Base-by-base conservation (phyloP, 2,113 vertebrate species). In the Centrocercus urophasianus region DNA sequence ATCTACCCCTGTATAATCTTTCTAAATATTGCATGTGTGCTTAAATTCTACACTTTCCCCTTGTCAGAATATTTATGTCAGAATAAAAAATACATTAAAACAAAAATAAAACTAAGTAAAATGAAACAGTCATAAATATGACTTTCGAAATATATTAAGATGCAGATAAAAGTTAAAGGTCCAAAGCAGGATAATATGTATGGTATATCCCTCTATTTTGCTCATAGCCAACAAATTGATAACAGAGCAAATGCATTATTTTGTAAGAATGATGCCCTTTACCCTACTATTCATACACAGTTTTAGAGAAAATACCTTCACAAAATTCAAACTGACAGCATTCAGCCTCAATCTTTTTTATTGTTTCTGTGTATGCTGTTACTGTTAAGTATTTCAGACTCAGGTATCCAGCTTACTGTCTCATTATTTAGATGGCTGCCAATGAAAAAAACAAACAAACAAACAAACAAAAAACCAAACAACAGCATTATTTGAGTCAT, bases 31-130 rank as follows among this genome's bases (percentile, higher is more conserved):
- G 22, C 15, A 85, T 4, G 18, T 2, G 1, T 47, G 52, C n/a
- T 34, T 86, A 8, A 67, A 54, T 65, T 77, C 50, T n/a, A 60
- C 13, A 24, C 27, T 87, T 32, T 38, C 19, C 71, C 43, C 5
- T 40, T 73, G 54, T 71, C 25, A 77, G 93, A 86, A 56, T 72
- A 81, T 4, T 91, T 47, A 43, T 20, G 38, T 10, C 38, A 38
- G 38, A 8, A 67, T 36, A 65, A 83, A 82, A 83, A 77, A 28
- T 57, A 64, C 79, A 77, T 25, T 52, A 60, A 45, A 73, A 67
- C 15, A 83, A 96, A 90, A 85, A 75, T 36, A 76, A 13, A 77
- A 10, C 7, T 40, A 45, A 27, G 40, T 83, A 54, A 82, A 87
- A 89, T 43, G 65, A 71, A 88, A 22, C 8, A 15, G 25, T 36